These are phyloP conservation scores for Ciconia nigra DNA, from an alignment of 2,797 vertebrate species.

Conservation along the genomic window DNA sequence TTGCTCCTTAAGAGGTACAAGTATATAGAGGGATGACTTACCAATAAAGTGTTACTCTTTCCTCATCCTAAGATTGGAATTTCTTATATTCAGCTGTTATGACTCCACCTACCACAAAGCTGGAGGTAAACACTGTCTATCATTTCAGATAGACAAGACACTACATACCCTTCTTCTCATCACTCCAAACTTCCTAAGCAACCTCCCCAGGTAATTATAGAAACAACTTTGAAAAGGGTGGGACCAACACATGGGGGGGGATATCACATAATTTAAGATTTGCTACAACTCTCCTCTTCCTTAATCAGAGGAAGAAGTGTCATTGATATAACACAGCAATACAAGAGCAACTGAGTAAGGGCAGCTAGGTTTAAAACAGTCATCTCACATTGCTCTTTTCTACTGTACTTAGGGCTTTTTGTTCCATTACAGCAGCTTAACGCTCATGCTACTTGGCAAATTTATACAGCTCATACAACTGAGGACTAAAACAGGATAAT, in stretches of 20 bases:
- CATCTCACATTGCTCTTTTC: background rate
- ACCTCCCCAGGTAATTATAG: background rate
- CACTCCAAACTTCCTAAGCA: background rate
- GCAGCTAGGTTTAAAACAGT: background rate
- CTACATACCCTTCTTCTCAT: background rate
- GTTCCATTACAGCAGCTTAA: background rate
- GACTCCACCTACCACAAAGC: background rate
- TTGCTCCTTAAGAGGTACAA: background rate
- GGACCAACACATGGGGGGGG: background rate
- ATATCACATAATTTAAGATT: background rate
- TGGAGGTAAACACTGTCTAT: background rate
- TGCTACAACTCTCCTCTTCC: background rate
- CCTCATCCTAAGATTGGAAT: background rate
- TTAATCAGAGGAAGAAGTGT: background rate
- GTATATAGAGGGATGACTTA: background rate
- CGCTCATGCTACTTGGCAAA: background rate
- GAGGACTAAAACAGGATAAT: background rate
- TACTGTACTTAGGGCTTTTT: background rate
- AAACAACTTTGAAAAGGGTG: background rate
- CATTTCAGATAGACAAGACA: background rate
- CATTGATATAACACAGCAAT: background rate
- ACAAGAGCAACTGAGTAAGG: background rate
- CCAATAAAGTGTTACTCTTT: background rate
- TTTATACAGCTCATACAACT: background rate
- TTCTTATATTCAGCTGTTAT: background rate